phyloP scores from a whole-genome alignment of 2,797 vertebrate species.

The Halcyon smyrnensis region DNA sequence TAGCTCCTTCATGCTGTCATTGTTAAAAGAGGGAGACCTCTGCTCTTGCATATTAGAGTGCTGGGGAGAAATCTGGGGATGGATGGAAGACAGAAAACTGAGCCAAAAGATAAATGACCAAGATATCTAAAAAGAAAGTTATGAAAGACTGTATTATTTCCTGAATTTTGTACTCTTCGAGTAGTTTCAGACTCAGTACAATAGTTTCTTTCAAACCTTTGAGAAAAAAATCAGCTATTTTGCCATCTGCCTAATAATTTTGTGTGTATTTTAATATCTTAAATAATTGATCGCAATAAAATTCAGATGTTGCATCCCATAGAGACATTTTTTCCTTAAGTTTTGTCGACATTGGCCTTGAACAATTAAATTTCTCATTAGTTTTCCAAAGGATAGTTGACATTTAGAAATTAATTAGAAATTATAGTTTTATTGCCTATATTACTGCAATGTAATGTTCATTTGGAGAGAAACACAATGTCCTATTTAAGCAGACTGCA shows the following conservation, averaged over 20 bases:
- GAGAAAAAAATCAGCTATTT: neutral
- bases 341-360: neutral
- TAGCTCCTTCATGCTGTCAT: neutral
- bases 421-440: slow-evolving; percentile 39
- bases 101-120: neutral
- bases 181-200: neutral
- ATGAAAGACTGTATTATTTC: neutral
- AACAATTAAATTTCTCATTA: slow-evolving; percentile 41
- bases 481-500: slow-evolving; percentile 4
- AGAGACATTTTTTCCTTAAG: neutral
- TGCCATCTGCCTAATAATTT: neutral
- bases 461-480: slow-evolving; percentile 32
- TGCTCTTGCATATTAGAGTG: neutral
- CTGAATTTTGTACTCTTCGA: neutral
- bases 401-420: slow-evolving; percentile 47
- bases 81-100: neutral
- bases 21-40: neutral
- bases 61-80: neutral
- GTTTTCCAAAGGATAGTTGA: slow-evolving; percentile 38
- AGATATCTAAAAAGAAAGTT: neutral
- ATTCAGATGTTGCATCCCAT: neutral
- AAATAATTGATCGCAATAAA: neutral
- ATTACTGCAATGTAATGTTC: slow-evolving; percentile 13
- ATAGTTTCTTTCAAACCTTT: neutral
- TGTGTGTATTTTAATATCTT: neutral